Conservation (phyloP, 2,797 vertebrate species). For the Myripristis murdjan region DNA sequence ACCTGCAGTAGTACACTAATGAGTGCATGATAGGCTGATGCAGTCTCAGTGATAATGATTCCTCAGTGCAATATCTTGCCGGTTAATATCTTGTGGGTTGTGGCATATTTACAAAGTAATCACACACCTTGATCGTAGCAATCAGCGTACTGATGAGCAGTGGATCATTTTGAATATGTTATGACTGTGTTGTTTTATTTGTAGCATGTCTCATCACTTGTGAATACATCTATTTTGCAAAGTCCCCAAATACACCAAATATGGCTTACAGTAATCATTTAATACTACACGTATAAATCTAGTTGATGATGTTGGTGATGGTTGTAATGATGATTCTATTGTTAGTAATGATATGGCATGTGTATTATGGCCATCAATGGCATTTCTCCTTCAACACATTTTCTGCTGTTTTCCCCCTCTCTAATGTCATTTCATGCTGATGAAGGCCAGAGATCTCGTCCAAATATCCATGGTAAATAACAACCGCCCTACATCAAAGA, state of each 20-base stretch:
- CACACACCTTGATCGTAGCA: slow-evolving; percentile 45
- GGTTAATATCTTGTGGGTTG: slow-evolving; percentile 7
- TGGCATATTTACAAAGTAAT: background rate
- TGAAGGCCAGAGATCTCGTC: slow-evolving; percentile 88
- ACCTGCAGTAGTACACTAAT: slow-evolving; percentile 44
- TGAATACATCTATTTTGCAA: slow-evolving; percentile 22
- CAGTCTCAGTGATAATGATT: background rate
- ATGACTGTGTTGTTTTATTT: slow-evolving; percentile 47
- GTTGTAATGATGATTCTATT: slow-evolving; percentile 54
- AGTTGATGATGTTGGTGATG: slow-evolving; percentile 33
- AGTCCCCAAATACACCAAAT: background rate
- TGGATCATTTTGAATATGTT: slow-evolving; percentile 37
- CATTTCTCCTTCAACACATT: slow-evolving; percentile 70
- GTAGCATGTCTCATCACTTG: slow-evolving; percentile 33
- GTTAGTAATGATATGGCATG: slow-evolving; percentile 59
- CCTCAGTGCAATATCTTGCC: slow-evolving; percentile 10
- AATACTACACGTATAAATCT: slow-evolving; percentile 20
- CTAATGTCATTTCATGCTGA: slow-evolving; percentile 85
- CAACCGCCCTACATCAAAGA: slow-evolving; percentile 73
- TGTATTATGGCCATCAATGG: slow-evolving; percentile 69
- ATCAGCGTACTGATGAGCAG: slow-evolving; percentile 7
- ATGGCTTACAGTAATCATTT: background rate
- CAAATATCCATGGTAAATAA: slow-evolving; percentile 89
- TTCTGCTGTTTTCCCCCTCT: slow-evolving; percentile 83
- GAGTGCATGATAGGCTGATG: slow-evolving; percentile 49